A percentile compares a stretch with the other conserved stretches of the same genome.
phyloP scores from a whole-genome alignment of 2,888 invertebrate species.

The Pandemis corylana region DNA sequence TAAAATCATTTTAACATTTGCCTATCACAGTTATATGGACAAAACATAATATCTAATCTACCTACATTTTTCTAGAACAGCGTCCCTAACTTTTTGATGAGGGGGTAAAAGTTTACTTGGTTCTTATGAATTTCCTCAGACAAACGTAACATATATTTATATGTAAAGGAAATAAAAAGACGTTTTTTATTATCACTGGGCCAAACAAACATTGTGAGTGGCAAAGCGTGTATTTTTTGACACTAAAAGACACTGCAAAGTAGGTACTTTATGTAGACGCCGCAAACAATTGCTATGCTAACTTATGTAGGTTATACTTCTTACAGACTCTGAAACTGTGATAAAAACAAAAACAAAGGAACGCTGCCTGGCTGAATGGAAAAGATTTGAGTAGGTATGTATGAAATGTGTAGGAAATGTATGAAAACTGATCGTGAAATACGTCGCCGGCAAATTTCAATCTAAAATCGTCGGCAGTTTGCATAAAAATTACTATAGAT shows the following conservation, averaged over 20 bases:
- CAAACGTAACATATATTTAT: not conserved
- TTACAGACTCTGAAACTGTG: conserved; percentile 18
- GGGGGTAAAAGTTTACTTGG: not conserved
- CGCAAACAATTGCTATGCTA: conserved; percentile 12
- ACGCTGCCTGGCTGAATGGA: not conserved
- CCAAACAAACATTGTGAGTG: conserved; percentile 47
- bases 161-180: conserved; percentile 45
- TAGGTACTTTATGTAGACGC: conserved; percentile 23
- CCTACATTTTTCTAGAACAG: too few species aligned
- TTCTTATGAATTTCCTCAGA: not conserved
- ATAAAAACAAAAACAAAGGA: conserved; percentile 25
- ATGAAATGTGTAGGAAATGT: too few species aligned
- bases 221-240: conserved; percentile 48
- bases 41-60: too few species aligned
- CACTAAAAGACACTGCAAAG: conserved; percentile 47
- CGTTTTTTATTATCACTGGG: conserved; percentile 39
- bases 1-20: too few species aligned
- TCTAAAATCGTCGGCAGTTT: too few species aligned
- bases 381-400: too few species aligned
- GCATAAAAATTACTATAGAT: too few species aligned
- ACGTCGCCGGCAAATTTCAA: too few species aligned
- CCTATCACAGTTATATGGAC: too few species aligned
- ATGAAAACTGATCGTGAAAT: too few species aligned
- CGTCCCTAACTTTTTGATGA: too few species aligned
- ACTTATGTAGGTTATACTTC: not conserved